These are phyloP conservation scores for Trissonchulus latispiculum DNA, from an alignment of 2,888 invertebrate genomes.

Conservation along the genomic window DNA sequence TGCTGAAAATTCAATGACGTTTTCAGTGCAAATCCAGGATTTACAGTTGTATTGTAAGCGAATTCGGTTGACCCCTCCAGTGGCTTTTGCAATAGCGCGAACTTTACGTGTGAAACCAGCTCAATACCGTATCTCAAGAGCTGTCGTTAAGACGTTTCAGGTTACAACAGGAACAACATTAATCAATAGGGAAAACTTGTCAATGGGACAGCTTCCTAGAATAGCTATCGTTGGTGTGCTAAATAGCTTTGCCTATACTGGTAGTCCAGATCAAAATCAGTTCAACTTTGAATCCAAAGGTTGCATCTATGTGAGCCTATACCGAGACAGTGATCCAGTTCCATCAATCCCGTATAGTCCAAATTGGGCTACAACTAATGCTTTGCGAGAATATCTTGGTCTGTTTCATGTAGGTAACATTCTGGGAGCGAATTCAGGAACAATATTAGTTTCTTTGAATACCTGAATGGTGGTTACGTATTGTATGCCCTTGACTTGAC, in stretches of 20 bases:
- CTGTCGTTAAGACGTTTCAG: conserved; percentile 6
- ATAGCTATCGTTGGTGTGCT: not conserved
- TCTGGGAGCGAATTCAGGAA: not conserved
- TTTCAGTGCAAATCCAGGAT: no score
- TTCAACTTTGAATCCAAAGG: conserved; percentile 10
- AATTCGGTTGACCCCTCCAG: not conserved
- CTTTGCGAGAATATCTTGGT: conserved; percentile 4
- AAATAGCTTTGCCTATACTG: not conserved
- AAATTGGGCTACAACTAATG: not conserved
- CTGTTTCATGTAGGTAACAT: not conserved
- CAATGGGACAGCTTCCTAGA: not conserved
- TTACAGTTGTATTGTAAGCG: no score
- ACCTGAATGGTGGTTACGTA: no score
- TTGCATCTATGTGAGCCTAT: not conserved
- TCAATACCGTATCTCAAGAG: not conserved
- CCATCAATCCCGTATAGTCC: not conserved
- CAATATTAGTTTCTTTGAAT: no score
- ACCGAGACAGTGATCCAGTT: not conserved
- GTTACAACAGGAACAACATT: not conserved
- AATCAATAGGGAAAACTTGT: conserved; percentile 6
- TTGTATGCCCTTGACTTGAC: no score
- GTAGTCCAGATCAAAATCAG: not conserved
- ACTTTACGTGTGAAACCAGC: not conserved
- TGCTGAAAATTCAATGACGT: no score
- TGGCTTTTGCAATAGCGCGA: not conserved